phyloP scores from a whole-genome alignment of 1,140 invertebrate species.

The Teleogryllus occipitalis region DNA sequence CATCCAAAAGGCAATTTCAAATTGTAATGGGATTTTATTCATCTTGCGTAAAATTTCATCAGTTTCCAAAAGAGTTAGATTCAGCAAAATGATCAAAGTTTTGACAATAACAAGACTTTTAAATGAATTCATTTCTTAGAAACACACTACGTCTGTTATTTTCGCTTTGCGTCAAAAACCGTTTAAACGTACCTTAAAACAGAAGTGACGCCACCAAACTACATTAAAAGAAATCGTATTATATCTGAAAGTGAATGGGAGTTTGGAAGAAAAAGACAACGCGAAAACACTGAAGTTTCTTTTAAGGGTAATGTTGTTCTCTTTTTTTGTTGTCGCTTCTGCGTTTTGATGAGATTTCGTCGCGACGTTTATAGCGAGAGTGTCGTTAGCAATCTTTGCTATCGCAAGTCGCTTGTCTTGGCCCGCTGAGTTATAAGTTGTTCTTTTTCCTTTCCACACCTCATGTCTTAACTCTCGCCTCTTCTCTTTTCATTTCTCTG shows the following conservation, averaged over 20 bases:
- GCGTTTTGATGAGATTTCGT: background rate
- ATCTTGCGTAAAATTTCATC: constrained; percentile 1
- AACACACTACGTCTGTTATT: background rate
- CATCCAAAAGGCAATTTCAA: background rate
- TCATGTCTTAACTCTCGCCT: background rate
- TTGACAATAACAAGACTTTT: background rate
- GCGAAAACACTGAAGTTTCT: background rate
- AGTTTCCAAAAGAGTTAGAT: background rate
- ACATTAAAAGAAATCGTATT: constrained; percentile 2
- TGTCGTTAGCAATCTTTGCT: background rate
- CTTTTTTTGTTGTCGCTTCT: background rate
- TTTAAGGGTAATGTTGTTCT: background rate
- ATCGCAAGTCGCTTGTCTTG: background rate
- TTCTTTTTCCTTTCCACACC: background rate
- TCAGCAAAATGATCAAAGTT: background rate
- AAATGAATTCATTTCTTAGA: background rate
- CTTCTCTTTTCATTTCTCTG: background rate
- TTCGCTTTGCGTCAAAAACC: background rate
- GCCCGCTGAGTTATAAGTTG: background rate
- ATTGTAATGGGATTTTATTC: background rate
- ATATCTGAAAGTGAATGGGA: background rate
- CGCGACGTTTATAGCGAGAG: background rate
- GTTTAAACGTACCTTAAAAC: background rate
- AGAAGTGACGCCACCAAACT: background rate
- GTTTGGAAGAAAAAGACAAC: background rate